Evolutionary conservation across 2,888 invertebrate genomes (phyloP).

Genomic region (Lamellibrachia satsuma): DNA sequence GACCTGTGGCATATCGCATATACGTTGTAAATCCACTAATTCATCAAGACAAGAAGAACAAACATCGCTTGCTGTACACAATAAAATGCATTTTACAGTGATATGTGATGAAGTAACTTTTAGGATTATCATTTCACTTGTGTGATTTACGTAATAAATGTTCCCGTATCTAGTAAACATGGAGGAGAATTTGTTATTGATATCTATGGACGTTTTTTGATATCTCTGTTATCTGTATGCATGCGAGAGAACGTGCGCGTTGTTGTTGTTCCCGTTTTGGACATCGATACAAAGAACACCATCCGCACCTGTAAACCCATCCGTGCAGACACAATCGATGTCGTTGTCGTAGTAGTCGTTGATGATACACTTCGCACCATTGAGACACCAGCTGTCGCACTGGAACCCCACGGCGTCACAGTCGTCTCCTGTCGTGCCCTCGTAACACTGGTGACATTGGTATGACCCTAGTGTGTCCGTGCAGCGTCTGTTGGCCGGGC

Average conservation of each 20-base stretch:
- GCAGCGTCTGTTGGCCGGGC: neutral
- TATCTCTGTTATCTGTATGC: too few relatives aligned
- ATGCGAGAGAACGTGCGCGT: neutral
- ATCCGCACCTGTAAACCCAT: neutral
- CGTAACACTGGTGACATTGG: neutral
- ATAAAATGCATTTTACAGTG: neutral
- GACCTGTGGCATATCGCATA: neutral
- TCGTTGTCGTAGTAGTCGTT: constrained; percentile 6
- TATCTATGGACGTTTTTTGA: neutral
- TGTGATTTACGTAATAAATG: too few relatives aligned
- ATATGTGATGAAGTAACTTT: neutral
- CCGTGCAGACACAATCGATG: neutral
- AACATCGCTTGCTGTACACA: neutral
- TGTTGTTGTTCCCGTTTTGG: neutral
- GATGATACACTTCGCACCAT: neutral
- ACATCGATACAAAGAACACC: neutral
- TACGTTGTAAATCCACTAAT: too few relatives aligned
- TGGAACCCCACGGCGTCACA: neutral
- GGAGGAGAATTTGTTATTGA: neutral
- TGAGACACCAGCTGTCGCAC: constrained; percentile 6
- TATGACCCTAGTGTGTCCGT: neutral
- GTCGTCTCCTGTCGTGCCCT: neutral
- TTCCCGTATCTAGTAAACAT: neutral
- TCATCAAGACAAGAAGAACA: neutral
- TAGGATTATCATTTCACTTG: too few relatives aligned